Conservation (phyloP, 1,140 invertebrate species). For the Cydia amplana region DNA sequence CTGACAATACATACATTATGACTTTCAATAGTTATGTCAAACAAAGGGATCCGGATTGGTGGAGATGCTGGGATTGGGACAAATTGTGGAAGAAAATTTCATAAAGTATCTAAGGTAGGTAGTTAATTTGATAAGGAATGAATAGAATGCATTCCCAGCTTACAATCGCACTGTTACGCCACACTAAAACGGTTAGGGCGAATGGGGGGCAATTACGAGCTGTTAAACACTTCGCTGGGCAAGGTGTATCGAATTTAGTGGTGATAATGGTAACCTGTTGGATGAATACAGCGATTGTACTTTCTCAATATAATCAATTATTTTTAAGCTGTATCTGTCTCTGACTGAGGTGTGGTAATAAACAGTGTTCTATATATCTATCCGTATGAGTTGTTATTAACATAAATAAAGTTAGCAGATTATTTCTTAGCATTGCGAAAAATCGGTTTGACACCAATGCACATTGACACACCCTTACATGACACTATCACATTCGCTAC, state of each 20-base stretch:
- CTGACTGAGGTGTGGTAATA: too few relatives aligned
- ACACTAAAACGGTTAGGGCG: slow-evolving; percentile 4
- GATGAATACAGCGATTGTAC: not conserved
- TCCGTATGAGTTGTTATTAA: too few relatives aligned
- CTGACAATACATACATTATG: too few relatives aligned
- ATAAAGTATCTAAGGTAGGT: too few relatives aligned
- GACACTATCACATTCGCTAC: not conserved
- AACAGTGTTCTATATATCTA: too few relatives aligned
- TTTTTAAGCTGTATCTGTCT: too few relatives aligned
- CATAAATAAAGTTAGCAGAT: not conserved
- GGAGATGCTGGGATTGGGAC: too few relatives aligned
- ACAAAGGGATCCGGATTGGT: too few relatives aligned
- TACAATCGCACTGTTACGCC: slow-evolving; percentile 3
- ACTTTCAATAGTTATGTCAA: too few relatives aligned
- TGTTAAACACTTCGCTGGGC: not conserved
- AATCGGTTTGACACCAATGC: not conserved
- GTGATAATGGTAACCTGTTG: not conserved
- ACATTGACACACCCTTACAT: not conserved
- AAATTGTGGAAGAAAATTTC: too few relatives aligned
- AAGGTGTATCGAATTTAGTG: slow-evolving; percentile 16
- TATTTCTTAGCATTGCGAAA: not conserved
- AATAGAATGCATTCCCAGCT: not conserved
- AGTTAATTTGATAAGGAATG: too few relatives aligned
- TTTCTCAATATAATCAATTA: too few relatives aligned
- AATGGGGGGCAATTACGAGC: not conserved